A percentile compares a stretch with the other conserved stretches of the same genome.
These are phyloP conservation scores for Catharus minimus DNA, from an alignment of 2,113 vertebrate species.

Conservation along the genomic window DNA sequence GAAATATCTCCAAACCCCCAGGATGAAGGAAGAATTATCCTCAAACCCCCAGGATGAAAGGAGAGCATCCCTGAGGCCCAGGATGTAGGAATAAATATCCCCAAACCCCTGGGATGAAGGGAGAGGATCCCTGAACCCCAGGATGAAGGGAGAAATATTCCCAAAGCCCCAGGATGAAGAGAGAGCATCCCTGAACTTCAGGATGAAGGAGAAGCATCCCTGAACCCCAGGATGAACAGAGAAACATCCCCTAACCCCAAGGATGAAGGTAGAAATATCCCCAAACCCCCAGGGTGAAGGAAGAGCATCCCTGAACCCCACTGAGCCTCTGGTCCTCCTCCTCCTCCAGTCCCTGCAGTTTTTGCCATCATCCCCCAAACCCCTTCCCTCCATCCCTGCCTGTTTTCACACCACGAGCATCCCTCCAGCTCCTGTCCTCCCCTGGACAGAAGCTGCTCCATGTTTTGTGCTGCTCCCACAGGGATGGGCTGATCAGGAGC, in stretches of 20 bases:
- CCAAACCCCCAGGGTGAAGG: no score
- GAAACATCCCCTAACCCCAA: not conserved
- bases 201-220: not conserved
- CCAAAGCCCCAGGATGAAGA: no score
- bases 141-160: no score
- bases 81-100: not conserved
- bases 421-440: not conserved
- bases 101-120: not conserved
- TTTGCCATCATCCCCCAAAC: not conserved
- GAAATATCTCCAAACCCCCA: not conserved
- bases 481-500: fast-evolving
- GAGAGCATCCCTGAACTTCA: not conserved
- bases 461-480: not conserved
- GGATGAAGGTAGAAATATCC: not conserved
- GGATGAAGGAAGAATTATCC: no score
- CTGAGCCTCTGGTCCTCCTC: fast-evolving
- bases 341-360: not conserved
- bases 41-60: no score
- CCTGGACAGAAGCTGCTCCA: fast-evolving
- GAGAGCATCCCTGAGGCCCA: not conserved
- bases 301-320: not conserved
- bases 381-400: not conserved
- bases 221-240: not conserved
- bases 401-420: not conserved
- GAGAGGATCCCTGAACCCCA: not conserved